phyloP scores from a whole-genome alignment of 2,113 vertebrate species.

The Clarias magur region DNA sequence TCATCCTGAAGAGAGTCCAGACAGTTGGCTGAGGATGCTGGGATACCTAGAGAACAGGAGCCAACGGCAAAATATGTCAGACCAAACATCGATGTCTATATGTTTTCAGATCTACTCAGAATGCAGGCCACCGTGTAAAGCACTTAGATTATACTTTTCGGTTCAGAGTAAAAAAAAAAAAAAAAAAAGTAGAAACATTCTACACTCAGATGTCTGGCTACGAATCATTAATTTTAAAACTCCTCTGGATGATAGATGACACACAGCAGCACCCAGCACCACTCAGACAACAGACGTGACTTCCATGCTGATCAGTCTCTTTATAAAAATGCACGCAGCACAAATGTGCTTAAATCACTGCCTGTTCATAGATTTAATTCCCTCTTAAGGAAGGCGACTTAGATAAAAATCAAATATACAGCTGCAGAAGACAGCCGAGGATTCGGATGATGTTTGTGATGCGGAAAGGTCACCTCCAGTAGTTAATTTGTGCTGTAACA shows the following conservation, averaged over 20 bases:
- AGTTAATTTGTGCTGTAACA: not conserved
- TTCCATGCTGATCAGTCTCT: slow-evolving; percentile 43
- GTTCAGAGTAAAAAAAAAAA: not conserved
- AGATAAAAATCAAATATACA: not conserved
- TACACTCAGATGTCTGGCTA: slow-evolving; percentile 29
- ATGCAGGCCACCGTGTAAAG: slow-evolving; percentile 11
- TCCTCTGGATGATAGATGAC: slow-evolving; percentile 50
- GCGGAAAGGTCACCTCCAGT: not conserved
- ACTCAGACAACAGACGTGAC: slow-evolving; percentile 42
- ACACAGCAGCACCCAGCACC: slow-evolving; percentile 23
- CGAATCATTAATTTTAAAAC: slow-evolving; percentile 51
- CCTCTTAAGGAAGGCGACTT: not conserved
- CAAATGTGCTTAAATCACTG: slow-evolving; percentile 14
- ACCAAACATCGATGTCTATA: not conserved
- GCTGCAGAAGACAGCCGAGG: not conserved
- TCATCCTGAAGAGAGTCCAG: slow-evolving; percentile 90
- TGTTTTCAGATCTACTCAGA: slow-evolving; percentile 5
- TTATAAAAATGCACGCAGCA: slow-evolving; percentile 5
- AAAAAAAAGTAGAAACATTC: slow-evolving; percentile 34
- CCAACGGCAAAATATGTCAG: not conserved
- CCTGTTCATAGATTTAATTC: not conserved
- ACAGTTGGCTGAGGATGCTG: slow-evolving; percentile 85
- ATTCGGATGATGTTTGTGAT: not conserved
- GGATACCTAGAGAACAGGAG: slow-evolving; percentile 74
- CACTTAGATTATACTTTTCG: slow-evolving; percentile 6